A percentile compares a stretch with the other conserved stretches of the same genome.
phyloP scores from a whole-genome alignment of 2,888 invertebrate species.

The Cephus runcator region DNA sequence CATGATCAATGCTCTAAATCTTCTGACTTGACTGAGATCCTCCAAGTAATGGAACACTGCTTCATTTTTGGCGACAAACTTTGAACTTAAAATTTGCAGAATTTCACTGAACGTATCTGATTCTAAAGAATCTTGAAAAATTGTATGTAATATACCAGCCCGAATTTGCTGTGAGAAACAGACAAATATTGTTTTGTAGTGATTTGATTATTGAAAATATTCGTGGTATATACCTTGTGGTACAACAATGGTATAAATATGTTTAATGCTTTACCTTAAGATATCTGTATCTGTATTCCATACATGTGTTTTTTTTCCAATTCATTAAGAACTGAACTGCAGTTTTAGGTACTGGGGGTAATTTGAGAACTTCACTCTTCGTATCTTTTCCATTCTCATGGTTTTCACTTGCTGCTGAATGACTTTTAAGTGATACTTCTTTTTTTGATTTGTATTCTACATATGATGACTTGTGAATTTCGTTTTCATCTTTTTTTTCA shows the following conservation, averaged over 20 bases:
- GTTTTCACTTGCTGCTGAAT: not conserved
- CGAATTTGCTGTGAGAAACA: constrained; percentile 69
- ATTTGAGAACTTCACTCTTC: constrained; percentile 28
- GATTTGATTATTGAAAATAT: not conserved
- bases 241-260: constrained; percentile 16
- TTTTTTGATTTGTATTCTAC: constrained; percentile 7
- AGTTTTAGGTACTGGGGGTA: constrained; percentile 69
- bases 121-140: constrained; percentile 78
- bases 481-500: constrained; percentile 33
- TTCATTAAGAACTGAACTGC: constrained; percentile 74
- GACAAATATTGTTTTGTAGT: not conserved
- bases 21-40: constrained; percentile 70
- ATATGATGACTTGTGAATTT: not conserved
- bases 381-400: not conserved
- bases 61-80: constrained; percentile 65
- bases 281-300: constrained; percentile 70
- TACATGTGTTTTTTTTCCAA: constrained; percentile 71
- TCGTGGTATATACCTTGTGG: not conserved
- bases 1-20: constrained; percentile 75
- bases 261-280: constrained; percentile 65
- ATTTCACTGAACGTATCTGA: constrained; percentile 73
- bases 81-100: constrained; percentile 66
- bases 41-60: constrained; percentile 68
- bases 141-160: constrained; percentile 69
- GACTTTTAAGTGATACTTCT: constrained; percentile 8